Base-by-base conservation (phyloP, 2,888 invertebrate genomes). In the Troides helena region DNA sequence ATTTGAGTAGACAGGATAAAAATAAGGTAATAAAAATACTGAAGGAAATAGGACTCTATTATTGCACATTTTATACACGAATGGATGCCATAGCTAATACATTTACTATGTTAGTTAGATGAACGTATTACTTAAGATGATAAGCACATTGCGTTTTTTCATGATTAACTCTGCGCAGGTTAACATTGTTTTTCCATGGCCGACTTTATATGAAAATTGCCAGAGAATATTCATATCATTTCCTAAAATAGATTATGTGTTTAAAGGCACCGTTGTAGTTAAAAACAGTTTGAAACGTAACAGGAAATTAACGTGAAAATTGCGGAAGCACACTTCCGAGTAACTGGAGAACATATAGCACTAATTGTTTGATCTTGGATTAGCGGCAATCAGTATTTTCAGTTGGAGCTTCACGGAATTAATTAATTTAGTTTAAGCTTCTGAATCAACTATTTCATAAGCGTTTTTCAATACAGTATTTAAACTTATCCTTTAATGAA, bases 301-400 rank as follows among this genome's bases (percentile, higher is more conserved):
- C 30, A 25, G 59, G 59, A 59, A 30, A 30, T 59, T 59, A 30
- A 21, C 10, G 25, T 23, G 21, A 59, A 21, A 59, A 59, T 59
- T 25, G 59, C 23, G 12, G 30, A 59, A 59, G 59, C 59, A 59
- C 30, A 59, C 30, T 59, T 59, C 25, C 59, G 59, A 30, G 30
- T 25, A 3, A 17, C 23, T 30, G 30, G 23, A 30, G 59, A 59
- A 59, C 59, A 59, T 14, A 59, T 59, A 59, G 59, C 59, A 17
- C 21, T 59, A 59, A 59, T 59, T 59, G 30, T 59, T 57, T 57
- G 57, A 59, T 59, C 30, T 59, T 59, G 23, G 59, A 59, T 59
- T 59, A 30, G 7, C 59, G 12, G 30, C 59, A 59, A n/a, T 30
- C 23, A 59, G 59, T 59, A 59, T 21, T 59, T 23, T 59, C 7